Base-by-base conservation (phyloP, 2,113 vertebrate genomes). In the Falcunculus frontatus region DNA sequence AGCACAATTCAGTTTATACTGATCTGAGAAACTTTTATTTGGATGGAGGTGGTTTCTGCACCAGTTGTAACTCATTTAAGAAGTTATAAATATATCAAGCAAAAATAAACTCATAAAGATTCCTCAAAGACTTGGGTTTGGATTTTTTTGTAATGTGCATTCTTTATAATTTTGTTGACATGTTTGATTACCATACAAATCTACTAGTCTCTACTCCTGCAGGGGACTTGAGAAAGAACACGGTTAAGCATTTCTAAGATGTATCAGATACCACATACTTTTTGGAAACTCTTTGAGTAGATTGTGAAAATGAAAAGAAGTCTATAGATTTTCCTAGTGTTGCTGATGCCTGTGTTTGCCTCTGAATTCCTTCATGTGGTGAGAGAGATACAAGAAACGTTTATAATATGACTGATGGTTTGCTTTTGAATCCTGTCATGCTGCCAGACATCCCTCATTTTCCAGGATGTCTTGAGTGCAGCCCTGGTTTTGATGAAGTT, bases 191-290 rank as follows among this genome's bases (percentile, higher is more conserved):
- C 18, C 13, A 5, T 56, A 15, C 19, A 26, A 30, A 83, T 23
- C 37, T 67, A 33, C 17, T 33, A 30, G 20, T 67, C 10, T 42
- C 41, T 72, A 1, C 11, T 84, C 87, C 32, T 55, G 16, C 20
- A 44, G 70, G 9, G 8, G 25, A 37, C 69, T 8, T 64, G 47
- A 91, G 64, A 64, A 37, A 8, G 22, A 32, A 11, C n/a, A n/a
- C 15, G 29, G 7, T 46, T 70, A 67, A 91, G 69, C 2, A 9
- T 83, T 84, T 65, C 35, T 74, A 55, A n/a, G 41, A 33, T 27
- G 4, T 12, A 72, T 67, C 19, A 41, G 39, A 10, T 69, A n/a
- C 6, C n/a, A 29, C 0, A 0, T 44, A 33, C 26, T 50, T 83
- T 41, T 27, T 33, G 37, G 49, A 65, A 92, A 23, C 16, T 12